These are phyloP conservation scores for Manis pentadactyla DNA, from an alignment of 2,797 vertebrate species.

Conservation along the genomic window DNA sequence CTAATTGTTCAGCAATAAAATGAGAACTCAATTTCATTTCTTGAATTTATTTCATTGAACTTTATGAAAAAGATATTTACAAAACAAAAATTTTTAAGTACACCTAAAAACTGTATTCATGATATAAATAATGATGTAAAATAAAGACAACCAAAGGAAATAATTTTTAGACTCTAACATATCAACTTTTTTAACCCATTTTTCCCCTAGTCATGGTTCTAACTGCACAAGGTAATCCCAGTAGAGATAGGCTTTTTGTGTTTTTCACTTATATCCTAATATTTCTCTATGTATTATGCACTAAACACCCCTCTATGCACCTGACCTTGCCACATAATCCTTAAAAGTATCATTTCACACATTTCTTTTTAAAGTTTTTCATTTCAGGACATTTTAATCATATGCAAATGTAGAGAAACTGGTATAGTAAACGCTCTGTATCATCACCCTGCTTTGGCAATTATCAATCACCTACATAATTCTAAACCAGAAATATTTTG, in stretches of 20 bases:
- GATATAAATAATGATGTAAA: not conserved
- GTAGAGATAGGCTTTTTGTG: not conserved
- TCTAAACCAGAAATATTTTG: not conserved
- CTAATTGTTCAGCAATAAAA: not conserved
- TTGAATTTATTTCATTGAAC: slow-evolving; percentile 9
- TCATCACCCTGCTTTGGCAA: not conserved
- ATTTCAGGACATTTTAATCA: slow-evolving; percentile 14
- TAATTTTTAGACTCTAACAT: not conserved
- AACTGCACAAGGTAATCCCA: not conserved
- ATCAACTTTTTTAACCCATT: not conserved
- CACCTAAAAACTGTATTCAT: not conserved
- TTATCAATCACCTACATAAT: not conserved
- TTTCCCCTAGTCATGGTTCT: not conserved
- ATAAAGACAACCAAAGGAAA: slow-evolving; percentile 13
- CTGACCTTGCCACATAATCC: not conserved
- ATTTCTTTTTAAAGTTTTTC: not conserved
- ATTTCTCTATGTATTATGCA: not conserved
- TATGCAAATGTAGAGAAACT: not conserved
- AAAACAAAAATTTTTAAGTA: not conserved
- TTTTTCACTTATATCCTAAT: not conserved
- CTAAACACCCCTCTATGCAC: not conserved
- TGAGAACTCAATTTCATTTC: not conserved
- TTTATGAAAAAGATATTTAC: not conserved
- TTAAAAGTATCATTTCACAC: not conserved
- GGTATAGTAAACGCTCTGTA: not conserved